phyloP scores from a whole-genome alignment of 2,113 vertebrate genomes.

The Agelaius tricolor region DNA sequence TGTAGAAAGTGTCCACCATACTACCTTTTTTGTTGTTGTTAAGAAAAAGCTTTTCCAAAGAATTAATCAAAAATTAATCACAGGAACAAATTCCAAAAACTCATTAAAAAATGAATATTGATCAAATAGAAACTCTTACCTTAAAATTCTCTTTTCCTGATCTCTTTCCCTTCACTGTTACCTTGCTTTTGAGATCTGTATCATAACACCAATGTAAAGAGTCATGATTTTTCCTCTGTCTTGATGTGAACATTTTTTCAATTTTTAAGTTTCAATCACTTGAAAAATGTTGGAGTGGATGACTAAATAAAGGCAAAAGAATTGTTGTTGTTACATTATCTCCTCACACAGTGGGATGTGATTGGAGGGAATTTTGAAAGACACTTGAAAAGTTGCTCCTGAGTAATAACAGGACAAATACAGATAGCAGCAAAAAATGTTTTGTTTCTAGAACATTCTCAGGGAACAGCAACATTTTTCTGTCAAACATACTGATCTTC shows the following conservation, averaged over 20 bases:
- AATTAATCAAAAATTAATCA: background rate
- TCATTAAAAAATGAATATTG: background rate
- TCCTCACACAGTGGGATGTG: rapidly evolving
- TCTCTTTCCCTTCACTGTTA: background rate
- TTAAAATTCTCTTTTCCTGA: background rate
- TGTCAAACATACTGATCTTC: background rate
- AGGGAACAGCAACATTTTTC: background rate
- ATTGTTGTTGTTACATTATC: background rate
- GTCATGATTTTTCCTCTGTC: background rate
- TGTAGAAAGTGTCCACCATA: background rate
- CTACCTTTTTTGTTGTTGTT: background rate
- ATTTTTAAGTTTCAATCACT: background rate
- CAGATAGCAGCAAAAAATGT: background rate
- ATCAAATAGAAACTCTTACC: background rate
- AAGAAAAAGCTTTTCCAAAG: background rate
- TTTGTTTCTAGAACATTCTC: background rate
- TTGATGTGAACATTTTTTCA: background rate
- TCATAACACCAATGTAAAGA: background rate
- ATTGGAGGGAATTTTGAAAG: background rate
- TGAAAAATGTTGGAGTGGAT: background rate
- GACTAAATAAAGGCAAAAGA: background rate
- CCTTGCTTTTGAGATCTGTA: background rate
- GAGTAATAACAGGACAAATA: background rate
- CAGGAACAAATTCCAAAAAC: background rate
- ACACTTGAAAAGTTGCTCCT: background rate